These are phyloP conservation scores for Pachycephala philippinensis DNA, from an alignment of 2,113 vertebrate species.

Conservation along the genomic window DNA sequence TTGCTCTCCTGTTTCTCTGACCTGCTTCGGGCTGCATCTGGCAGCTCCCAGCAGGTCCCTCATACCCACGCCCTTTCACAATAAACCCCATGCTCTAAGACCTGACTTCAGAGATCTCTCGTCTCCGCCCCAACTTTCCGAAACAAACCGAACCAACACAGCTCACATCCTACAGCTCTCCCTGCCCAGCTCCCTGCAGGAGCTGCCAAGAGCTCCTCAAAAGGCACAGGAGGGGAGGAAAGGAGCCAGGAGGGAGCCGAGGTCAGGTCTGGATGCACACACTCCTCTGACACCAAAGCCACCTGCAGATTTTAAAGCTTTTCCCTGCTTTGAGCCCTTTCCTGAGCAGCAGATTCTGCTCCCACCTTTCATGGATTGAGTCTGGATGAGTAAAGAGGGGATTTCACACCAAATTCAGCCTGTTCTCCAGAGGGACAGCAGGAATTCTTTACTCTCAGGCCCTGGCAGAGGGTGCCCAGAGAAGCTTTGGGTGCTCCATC, in stretches of 20 bases:
- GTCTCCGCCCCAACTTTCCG: no score
- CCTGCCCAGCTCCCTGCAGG: neutral
- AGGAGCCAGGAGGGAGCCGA: fast-evolving
- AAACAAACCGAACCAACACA: no score
- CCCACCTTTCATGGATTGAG: neutral
- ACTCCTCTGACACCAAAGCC: neutral
- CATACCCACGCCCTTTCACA: no score
- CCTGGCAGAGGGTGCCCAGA: neutral
- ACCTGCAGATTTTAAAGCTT: neutral
- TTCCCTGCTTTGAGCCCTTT: neutral
- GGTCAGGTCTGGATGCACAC: fast-evolving
- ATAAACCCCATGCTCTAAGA: no score
- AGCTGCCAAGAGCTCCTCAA: neutral
- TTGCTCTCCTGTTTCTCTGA: no score
- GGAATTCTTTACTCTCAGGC: neutral
- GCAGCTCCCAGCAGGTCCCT: no score
- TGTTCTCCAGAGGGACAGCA: neutral
- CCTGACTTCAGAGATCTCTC: no score
- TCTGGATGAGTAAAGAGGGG: no score
- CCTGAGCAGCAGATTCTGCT: neutral
- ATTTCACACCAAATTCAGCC: neutral
- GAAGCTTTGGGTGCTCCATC: neutral
- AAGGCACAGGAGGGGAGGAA: neutral
- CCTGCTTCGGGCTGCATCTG: no score
- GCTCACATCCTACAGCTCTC: no score